phyloP scores from a whole-genome alignment of 2,888 invertebrate species.

The Pandemis corylana region DNA sequence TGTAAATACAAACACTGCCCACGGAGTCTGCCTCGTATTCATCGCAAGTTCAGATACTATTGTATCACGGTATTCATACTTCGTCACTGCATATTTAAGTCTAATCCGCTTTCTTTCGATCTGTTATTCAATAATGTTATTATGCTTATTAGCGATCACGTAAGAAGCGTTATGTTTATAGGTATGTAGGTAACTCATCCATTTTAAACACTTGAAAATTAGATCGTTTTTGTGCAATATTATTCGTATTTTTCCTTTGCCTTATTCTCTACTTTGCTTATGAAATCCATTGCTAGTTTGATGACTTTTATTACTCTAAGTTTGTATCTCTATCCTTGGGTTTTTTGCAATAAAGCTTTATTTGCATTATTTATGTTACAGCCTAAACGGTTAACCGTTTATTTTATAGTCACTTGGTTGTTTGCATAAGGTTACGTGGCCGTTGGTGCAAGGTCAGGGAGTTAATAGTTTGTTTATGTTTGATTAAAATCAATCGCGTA shows the following conservation, averaged over 20 bases:
- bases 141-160: conserved; percentile 15
- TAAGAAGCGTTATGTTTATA: conserved; percentile 22
- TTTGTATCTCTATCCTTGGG: conserved; percentile 18
- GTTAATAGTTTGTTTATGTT: conserved; percentile 33
- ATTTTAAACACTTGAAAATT: conserved; percentile 33
- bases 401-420: conserved; percentile 29
- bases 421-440: conserved; percentile 27
- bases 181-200: conserved; percentile 23
- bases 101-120: conserved; percentile 33
- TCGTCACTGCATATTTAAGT: conserved; percentile 35
- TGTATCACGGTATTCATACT: conserved; percentile 34
- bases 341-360: conserved; percentile 17
- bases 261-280: conserved; percentile 48
- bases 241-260: conserved; percentile 46
- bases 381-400: conserved; percentile 18
- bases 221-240: conserved; percentile 19
- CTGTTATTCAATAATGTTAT: conserved; percentile 36
- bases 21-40: conserved; percentile 25
- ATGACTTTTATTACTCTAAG: conserved; percentile 15
- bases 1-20: conserved; percentile 36
- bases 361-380: conserved; percentile 24
- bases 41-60: conserved; percentile 27
- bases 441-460: conserved; percentile 24
- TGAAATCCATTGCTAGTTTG: conserved; percentile 40
- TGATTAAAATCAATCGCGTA: conserved; percentile 27